Evolutionary conservation across 2,113 vertebrate species (phyloP).

Genomic region (Tyto alba): DNA sequence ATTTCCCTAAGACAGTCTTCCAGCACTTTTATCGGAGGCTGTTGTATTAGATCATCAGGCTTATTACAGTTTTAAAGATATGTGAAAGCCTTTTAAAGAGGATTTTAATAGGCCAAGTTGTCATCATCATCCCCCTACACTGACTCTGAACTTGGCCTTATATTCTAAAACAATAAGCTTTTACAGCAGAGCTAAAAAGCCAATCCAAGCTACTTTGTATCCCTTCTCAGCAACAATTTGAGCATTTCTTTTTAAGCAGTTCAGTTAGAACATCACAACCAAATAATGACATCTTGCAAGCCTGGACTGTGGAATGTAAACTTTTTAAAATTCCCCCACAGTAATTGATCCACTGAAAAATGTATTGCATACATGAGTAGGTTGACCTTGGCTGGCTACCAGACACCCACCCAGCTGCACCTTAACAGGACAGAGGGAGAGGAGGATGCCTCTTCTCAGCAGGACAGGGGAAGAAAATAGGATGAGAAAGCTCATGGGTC

Average conservation of each 20-base stretch:
- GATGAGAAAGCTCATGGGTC: not conserved
- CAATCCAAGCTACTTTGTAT: not conserved
- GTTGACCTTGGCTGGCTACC: not conserved
- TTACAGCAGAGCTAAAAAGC: not conserved
- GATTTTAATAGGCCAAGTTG: not conserved
- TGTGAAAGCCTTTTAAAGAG: not conserved
- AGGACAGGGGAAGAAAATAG: not conserved
- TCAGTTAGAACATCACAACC: not conserved
- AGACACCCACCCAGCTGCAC: not conserved
- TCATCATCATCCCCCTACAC: not conserved
- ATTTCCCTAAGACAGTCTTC: not conserved
- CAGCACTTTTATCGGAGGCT: not conserved
- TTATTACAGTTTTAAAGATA: not conserved
- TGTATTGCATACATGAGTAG: not conserved
- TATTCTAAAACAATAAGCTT: not conserved
- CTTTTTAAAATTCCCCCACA: not conserved
- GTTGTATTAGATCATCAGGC: not conserved
- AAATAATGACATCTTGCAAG: not conserved
- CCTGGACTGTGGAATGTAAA: not conserved
- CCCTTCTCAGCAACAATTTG: not conserved
- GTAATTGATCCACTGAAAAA: not conserved
- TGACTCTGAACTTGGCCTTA: not conserved
- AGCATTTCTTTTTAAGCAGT: not conserved
- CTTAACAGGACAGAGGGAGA: not conserved
- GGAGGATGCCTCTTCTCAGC: not conserved